These are phyloP conservation scores for Paratrypauchen microcephalus DNA, from an alignment of 2,797 vertebrate species.

Conservation along the genomic window DNA sequence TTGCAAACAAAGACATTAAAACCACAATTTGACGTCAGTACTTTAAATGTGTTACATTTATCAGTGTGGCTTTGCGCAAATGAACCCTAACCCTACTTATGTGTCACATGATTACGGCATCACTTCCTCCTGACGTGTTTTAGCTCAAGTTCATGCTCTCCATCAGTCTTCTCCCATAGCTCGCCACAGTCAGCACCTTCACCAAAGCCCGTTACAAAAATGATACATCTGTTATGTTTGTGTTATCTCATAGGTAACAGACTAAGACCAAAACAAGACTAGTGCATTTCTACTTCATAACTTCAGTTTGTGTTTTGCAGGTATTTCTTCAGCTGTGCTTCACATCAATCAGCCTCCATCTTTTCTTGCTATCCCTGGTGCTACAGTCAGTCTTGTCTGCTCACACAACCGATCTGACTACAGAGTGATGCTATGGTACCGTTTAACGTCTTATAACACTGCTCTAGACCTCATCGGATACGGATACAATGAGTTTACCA, in stretches of 20 bases:
- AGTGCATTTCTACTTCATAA: too few relatives aligned
- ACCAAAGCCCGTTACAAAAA: background rate
- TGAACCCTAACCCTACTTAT: background rate
- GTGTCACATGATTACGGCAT: background rate
- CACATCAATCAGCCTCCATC: slow-evolving; percentile 25
- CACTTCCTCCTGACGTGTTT: background rate
- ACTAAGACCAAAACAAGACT: background rate
- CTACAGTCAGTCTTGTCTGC: slow-evolving; percentile 22
- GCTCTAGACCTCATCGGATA: slow-evolving; percentile 41
- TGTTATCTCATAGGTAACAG: background rate
- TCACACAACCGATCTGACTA: slow-evolving; percentile 24
- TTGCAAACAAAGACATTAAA: too few relatives aligned
- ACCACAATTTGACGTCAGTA: too few relatives aligned
- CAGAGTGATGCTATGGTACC: slow-evolving; percentile 50
- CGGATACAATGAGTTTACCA: slow-evolving; percentile 20
- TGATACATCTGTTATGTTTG: background rate
- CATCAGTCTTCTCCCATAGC: background rate
- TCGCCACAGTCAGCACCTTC: too few relatives aligned
- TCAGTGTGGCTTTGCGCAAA: background rate
- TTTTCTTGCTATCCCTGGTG: slow-evolving; percentile 6
- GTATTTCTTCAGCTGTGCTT: slow-evolving; percentile 25
- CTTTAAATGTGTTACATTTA: background rate
- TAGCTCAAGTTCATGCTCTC: background rate
- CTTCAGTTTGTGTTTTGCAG: slow-evolving; percentile 1
- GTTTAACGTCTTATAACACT: background rate